A percentile compares a stretch with the other conserved stretches of the same genome.
phyloP scores from a whole-genome alignment of 2,888 invertebrate species.

The Vandiemenella viatica region DNA sequence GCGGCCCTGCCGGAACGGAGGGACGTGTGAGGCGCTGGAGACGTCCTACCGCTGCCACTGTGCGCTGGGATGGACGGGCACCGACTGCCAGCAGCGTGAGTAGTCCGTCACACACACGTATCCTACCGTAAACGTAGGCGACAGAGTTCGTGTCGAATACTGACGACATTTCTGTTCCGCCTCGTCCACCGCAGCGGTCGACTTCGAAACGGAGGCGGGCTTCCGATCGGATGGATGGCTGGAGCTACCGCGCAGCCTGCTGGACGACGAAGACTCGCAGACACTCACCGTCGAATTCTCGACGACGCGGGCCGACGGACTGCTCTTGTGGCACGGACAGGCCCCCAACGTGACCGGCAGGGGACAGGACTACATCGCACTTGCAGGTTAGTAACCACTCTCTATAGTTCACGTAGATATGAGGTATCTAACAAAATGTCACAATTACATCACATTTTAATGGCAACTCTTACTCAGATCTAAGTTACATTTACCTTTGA shows the following conservation, averaged over 20 bases:
- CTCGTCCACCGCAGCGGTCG: not conserved
- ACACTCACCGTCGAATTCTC: slow-evolving; percentile 58
- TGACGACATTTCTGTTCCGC: not conserved
- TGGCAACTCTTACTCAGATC: too few relatives aligned
- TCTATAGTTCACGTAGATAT: not conserved
- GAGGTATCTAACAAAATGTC: too few relatives aligned
- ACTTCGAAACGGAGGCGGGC: slow-evolving; percentile 43
- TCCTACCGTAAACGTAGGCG: not conserved
- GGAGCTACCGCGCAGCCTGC: slow-evolving; percentile 48
- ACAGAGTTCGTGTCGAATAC: not conserved
- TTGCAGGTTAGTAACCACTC: slow-evolving; percentile 35
- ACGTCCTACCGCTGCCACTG: slow-evolving; percentile 62
- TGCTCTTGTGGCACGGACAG: slow-evolving; percentile 78
- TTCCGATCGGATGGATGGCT: slow-evolving; percentile 65
- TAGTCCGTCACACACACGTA: slow-evolving; percentile 15
- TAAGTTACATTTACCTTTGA: too few relatives aligned
- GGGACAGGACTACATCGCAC: slow-evolving; percentile 56
- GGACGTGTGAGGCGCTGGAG: slow-evolving; percentile 45
- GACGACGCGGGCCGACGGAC: slow-evolving; percentile 57
- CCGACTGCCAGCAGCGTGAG: slow-evolving; percentile 62
- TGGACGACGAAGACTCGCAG: slow-evolving; percentile 42
- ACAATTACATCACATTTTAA: too few relatives aligned
- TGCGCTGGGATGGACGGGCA: slow-evolving; percentile 60
- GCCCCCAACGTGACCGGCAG: slow-evolving; percentile 39
- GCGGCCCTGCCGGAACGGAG: slow-evolving; percentile 65